Percentiles rank a stretch among this genome's conserved stretches.
Conservation (phyloP, 2,113 vertebrate species). For the Melanocharis versteri region DNA sequence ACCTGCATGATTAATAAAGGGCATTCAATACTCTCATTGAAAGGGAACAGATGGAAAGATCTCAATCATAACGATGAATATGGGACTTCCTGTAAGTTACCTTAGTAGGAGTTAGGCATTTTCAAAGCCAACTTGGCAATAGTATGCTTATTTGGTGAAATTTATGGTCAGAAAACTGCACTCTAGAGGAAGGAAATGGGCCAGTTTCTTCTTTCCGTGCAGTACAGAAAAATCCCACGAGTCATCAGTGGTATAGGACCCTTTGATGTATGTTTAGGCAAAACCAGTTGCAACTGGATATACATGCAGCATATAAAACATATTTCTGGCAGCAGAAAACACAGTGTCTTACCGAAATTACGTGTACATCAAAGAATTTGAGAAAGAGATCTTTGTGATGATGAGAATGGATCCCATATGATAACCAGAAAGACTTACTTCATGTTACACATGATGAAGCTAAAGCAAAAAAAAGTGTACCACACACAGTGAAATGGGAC, state of each 20-base stretch:
- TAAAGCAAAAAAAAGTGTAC: not conserved
- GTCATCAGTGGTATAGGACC: not conserved
- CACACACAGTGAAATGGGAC: not conserved
- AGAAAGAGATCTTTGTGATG: not conserved
- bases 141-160: not conserved
- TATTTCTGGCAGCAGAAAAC: not conserved
- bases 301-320: not conserved
- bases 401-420: not conserved
- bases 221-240: not conserved
- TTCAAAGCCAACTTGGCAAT: not conserved
- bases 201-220: not conserved
- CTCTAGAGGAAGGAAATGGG: not conserved
- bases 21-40: not conserved
- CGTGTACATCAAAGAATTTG: not conserved
- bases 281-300: not conserved
- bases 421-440: not conserved
- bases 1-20: not conserved
- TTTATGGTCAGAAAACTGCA: not conserved
- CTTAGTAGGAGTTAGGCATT: not conserved
- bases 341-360: not conserved
- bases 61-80: not conserved
- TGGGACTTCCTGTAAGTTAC: not conserved
- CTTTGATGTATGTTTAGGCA: not conserved
- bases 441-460: not conserved
- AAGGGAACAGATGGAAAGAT: not conserved